phyloP scores from a whole-genome alignment of 2,888 invertebrate genomes.

The Eupithecia insigniata region DNA sequence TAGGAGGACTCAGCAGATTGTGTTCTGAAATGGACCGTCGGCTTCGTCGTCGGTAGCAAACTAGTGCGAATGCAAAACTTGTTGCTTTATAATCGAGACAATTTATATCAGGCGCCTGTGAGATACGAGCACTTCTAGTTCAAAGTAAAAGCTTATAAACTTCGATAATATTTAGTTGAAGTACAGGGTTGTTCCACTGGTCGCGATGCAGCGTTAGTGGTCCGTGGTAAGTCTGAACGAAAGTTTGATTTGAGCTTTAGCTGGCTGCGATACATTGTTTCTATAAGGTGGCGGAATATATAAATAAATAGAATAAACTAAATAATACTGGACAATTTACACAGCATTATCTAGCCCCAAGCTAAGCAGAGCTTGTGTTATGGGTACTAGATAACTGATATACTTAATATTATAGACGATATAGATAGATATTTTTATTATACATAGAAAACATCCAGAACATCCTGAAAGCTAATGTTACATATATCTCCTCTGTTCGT shows the following conservation, averaged over 20 bases:
- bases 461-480: neutral
- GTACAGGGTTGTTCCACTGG: slow-evolving; percentile 15
- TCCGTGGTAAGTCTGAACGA: neutral
- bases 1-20: slow-evolving; percentile 51
- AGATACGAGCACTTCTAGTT: slow-evolving; percentile 20
- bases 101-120: slow-evolving; percentile 59
- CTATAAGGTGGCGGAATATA: neutral
- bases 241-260: neutral
- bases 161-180: slow-evolving; percentile 13
- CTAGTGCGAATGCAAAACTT: slow-evolving; percentile 58
- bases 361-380: no score
- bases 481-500: neutral
- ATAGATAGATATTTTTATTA: no score
- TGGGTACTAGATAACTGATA: no score
- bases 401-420: no score
- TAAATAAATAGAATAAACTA: no score
- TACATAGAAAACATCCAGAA: no score
- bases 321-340: no score
- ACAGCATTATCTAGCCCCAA: no score
- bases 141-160: slow-evolving; percentile 8
- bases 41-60: slow-evolving; percentile 44
- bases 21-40: slow-evolving; percentile 53
- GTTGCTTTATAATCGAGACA: slow-evolving; percentile 65
- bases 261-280: neutral
- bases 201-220: slow-evolving; percentile 10